These are phyloP conservation scores for Calypte anna DNA, from an alignment of 2,113 vertebrate species.

Conservation along the genomic window DNA sequence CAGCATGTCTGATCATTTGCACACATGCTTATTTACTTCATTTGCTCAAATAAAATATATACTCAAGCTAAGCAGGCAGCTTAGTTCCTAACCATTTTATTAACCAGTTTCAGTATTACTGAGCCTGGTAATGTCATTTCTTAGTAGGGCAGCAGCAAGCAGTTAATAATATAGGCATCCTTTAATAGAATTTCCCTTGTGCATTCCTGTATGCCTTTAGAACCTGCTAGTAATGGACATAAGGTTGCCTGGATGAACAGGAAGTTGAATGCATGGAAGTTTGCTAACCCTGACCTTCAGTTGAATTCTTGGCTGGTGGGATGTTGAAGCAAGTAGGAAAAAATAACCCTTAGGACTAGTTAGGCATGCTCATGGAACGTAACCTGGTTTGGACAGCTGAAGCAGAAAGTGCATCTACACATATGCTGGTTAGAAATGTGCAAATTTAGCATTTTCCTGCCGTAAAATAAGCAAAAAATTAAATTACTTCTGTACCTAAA, in stretches of 20 bases:
- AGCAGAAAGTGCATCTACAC: constrained; percentile 35
- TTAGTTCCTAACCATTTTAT: constrained; percentile 8
- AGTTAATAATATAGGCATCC: constrained; percentile 15
- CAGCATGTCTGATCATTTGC: constrained; percentile 61
- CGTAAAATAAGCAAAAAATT: constrained; percentile 32
- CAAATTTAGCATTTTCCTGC: constrained; percentile 39
- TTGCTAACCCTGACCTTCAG: constrained; percentile 25
- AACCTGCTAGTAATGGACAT: neutral
- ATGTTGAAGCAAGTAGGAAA: constrained; percentile 23
- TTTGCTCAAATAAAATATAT: constrained; percentile 46
- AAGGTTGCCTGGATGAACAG: constrained; percentile 17
- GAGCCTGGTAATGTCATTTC: neutral
- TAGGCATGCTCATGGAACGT: constrained; percentile 16
- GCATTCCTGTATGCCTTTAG: constrained; percentile 3
- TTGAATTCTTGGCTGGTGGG: neutral
- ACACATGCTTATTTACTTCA: constrained; percentile 58
- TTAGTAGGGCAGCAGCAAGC: constrained; percentile 12
- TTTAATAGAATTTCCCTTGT: constrained; percentile 31
- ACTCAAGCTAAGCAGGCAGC: neutral
- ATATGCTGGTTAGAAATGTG: constrained; percentile 37
- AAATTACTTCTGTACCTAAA: constrained; percentile 26
- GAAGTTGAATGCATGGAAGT: neutral
- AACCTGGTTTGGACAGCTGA: constrained; percentile 17
- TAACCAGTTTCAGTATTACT: neutral
- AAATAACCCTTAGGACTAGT: constrained; percentile 32